Conservation (phyloP, 1,140 invertebrate species). For the Diorhabda elongata region DNA sequence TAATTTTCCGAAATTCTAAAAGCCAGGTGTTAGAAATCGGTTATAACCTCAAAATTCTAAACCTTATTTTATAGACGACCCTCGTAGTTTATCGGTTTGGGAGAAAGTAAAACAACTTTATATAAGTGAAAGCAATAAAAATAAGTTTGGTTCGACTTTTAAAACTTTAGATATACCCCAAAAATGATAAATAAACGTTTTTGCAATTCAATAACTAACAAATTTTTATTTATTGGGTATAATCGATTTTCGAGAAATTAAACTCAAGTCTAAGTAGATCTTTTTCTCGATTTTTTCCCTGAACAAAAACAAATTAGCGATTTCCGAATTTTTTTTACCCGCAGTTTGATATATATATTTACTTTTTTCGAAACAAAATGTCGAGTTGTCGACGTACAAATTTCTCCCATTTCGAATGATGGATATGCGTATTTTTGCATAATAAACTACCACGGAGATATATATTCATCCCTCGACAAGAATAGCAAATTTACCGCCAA, state of each 20-base stretch:
- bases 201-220: not conserved
- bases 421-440: constrained; percentile 20
- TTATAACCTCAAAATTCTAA: too few relatives aligned
- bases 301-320: too few relatives aligned
- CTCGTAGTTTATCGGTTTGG: too few relatives aligned
- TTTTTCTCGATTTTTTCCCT: too few relatives aligned
- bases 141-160: not conserved
- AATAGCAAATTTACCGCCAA: constrained; percentile 19
- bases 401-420: constrained; percentile 11
- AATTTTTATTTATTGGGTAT: too few relatives aligned
- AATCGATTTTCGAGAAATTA: too few relatives aligned
- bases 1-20: too few relatives aligned
- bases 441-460: constrained; percentile 10
- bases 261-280: too few relatives aligned
- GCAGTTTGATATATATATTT: not conserved
- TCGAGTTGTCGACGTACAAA: not conserved
- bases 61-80: too few relatives aligned
- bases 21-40: too few relatives aligned
- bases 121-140: constrained; percentile 6
- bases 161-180: not conserved
- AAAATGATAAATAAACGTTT: not conserved
- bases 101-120: constrained; percentile 1
- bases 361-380: constrained; percentile 1
- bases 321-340: not conserved
- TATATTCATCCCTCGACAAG: constrained; percentile 15